A percentile compares a stretch with the other conserved stretches of the same genome.
phyloP scores from a whole-genome alignment of 2,797 vertebrate species.

The Heliangelus exortis region DNA sequence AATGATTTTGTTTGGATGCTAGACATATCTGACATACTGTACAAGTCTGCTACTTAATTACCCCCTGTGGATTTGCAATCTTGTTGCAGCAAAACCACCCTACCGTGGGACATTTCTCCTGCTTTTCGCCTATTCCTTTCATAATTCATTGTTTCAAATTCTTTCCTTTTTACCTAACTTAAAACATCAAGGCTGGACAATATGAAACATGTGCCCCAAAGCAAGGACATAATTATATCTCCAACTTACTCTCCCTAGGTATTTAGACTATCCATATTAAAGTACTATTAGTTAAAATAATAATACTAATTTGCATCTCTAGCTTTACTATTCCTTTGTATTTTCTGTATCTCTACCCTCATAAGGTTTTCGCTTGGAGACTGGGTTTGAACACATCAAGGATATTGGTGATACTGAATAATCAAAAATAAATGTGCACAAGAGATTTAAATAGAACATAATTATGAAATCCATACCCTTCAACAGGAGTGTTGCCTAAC shows the following conservation, averaged over 20 bases:
- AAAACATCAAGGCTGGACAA: constrained; percentile 26
- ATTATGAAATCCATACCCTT: background rate
- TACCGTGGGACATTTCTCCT: constrained; percentile 55
- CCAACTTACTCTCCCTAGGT: background rate
- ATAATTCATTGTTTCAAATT: constrained; percentile 40
- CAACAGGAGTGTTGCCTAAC: background rate
- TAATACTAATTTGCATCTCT: constrained; percentile 14
- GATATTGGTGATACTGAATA: background rate
- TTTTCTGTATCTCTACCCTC: background rate
- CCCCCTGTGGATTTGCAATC: constrained; percentile 68
- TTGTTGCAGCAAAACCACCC: constrained; percentile 47
- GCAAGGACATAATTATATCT: constrained; percentile 44
- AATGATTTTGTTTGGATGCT: constrained; percentile 58
- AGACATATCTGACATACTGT: constrained; percentile 58
- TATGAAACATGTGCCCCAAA: constrained; percentile 10
- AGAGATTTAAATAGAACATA: background rate
- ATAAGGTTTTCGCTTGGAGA: background rate
- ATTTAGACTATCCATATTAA: background rate
- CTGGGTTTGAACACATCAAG: background rate
- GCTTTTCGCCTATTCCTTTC: constrained; percentile 22
- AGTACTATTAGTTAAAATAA: constrained; percentile 19
- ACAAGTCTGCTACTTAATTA: constrained; percentile 68
- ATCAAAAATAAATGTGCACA: background rate
- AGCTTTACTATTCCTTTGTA: background rate
- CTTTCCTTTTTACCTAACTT: constrained; percentile 29